Conservation (phyloP, 2,113 vertebrate species). For the Tychaedon coryphoeus region DNA sequence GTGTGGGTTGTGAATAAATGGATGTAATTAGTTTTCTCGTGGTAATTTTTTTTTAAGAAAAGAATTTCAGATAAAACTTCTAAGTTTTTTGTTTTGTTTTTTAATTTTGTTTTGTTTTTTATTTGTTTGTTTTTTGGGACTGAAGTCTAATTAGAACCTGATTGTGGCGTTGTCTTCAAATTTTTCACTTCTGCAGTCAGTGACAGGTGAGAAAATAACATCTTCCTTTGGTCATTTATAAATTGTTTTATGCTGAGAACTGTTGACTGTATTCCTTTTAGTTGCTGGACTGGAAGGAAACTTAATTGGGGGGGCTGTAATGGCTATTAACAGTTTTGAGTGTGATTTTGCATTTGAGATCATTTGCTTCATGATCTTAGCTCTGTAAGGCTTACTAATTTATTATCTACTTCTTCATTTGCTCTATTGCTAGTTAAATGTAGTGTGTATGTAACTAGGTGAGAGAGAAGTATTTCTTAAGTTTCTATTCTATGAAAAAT, state of each 20-base stretch:
- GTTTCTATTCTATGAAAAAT: not conserved
- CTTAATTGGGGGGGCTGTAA: not conserved
- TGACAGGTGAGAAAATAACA: not conserved
- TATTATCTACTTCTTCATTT: not conserved
- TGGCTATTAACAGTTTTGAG: not conserved
- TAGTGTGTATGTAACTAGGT: not conserved
- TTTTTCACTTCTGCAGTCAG: not conserved
- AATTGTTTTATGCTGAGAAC: not conserved
- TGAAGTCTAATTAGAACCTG: not conserved
- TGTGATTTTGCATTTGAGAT: not conserved
- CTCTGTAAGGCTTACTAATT: not conserved
- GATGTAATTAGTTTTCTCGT: not conserved
- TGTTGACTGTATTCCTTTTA: not conserved
- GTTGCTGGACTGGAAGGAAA: not conserved
- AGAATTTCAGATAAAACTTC: not conserved
- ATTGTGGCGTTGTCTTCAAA: not conserved
- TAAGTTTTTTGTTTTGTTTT: accelerated
- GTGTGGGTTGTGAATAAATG: not conserved
- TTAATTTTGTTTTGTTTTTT: too few species aligned
- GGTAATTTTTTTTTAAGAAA: not conserved
- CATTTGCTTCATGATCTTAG: not conserved
- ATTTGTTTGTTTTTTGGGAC: accelerated
- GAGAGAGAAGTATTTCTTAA: not conserved
- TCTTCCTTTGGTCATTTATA: not conserved
- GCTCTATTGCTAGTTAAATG: not conserved